Percentiles rank a stretch among this genome's conserved stretches.
Evolutionary conservation across 2,113 vertebrate genomes (phyloP).

Genomic region (Calyptommatus sinebrachiatus): DNA sequence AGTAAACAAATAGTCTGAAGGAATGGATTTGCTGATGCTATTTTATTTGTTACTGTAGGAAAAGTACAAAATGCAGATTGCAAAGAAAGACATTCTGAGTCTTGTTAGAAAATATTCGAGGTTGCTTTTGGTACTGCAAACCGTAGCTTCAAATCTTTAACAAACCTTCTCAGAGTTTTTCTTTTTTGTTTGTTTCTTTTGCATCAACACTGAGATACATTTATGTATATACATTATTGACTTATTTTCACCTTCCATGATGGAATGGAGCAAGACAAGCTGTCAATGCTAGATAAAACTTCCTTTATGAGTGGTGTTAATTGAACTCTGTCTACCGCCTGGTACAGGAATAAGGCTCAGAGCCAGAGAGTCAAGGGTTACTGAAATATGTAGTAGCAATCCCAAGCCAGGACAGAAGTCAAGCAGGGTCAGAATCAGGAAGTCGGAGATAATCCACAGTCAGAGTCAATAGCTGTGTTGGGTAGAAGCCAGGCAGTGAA

Average conservation of each 20-base stretch:
- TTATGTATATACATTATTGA: neutral
- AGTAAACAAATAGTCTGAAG: neutral
- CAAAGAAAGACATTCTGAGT: neutral
- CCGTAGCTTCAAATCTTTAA: neutral
- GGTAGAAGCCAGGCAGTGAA: constrained; percentile 12
- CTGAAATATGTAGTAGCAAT: constrained; percentile 10
- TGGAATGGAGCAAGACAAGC: constrained; percentile 2
- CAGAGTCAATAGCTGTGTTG: constrained; percentile 15
- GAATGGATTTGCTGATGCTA: neutral
- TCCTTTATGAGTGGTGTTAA: constrained; percentile 4
- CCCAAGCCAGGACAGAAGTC: constrained; percentile 16
- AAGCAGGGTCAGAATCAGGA: constrained; percentile 18
- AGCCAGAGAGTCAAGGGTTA: constrained; percentile 20
- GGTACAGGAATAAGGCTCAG: constrained; percentile 9
- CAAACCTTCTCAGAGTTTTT: neutral
- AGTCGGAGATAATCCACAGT: constrained; percentile 17
- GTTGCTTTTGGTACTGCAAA: neutral
- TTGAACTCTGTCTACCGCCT: neutral
- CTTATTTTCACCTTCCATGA: neutral
- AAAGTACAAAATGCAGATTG: neutral
- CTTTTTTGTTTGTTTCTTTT: neutral
- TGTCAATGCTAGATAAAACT: constrained; percentile 2
- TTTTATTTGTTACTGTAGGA: neutral
- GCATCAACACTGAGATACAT: neutral
- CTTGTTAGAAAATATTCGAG: neutral